Evolutionary conservation across 2,113 vertebrate species (phyloP), one percentile per base, ranked within the genome.

Genomic region (Anhinga rufa): DNA sequence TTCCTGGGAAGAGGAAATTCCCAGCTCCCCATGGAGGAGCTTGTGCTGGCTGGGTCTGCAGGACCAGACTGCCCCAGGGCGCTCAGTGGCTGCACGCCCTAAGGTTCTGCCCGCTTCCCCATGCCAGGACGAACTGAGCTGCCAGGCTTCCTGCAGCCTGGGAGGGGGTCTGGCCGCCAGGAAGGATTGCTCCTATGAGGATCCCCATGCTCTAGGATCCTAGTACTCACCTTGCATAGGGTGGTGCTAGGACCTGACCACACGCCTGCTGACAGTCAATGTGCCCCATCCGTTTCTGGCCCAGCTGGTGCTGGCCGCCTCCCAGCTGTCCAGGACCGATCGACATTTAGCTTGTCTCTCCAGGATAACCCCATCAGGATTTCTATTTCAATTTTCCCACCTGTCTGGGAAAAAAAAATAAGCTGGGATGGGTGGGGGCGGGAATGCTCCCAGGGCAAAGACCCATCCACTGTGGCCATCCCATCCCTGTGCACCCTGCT

Each of bases 201-300:
- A 64, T 52, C 31, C 13, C 28, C 29, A 14, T 0, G 0, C 11
- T 46, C 0, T 0, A 60, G 38, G n/a, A 64, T 76, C 32, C 42
- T 80, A 0, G 0, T 62, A 31, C 14, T 17, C 38, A 42, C 26
- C 32, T 17, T 49, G 14, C 65, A 40, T 4, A 36, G n/a, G 61
- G 17, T 25, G 61, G 38, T 1, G 3, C n/a, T 48, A 40, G 57
- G 62, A 54, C 9, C 36, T 70, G 34, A 60, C n/a, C 87, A 12
- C 1, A 5, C 0, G 1, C 36, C 51, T 82, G 34, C 64, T 84
- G 31, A 42, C 38, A 44, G 22, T 38, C 44, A 26, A 3, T 10
- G 21, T 58, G 42, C 51, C 54, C 17, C 60, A 36, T 49, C 36
- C 36, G 10, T 69, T 48, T 57, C 80, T 9, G 31, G 34, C 25